phyloP scores from a whole-genome alignment of 1,140 invertebrate genomes.

The Globodera rostochiensis region DNA sequence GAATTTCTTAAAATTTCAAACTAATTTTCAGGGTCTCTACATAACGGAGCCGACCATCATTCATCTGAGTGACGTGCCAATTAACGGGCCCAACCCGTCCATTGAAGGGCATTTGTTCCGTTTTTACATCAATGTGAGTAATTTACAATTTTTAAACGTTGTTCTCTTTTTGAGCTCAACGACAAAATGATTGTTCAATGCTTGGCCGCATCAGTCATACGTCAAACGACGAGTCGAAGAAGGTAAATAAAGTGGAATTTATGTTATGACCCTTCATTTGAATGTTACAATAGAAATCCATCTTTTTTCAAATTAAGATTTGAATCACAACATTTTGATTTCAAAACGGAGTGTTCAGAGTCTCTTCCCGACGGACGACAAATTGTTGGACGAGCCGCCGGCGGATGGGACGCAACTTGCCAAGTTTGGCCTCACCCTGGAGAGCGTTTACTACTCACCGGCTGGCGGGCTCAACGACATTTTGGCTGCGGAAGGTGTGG shows the following conservation, averaged over 20 bases:
- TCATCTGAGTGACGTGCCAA: slow-evolving; percentile 35
- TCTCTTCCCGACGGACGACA: neutral
- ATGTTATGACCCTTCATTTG: too few relatives aligned
- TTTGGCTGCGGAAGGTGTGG: neutral
- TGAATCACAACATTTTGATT: too few relatives aligned
- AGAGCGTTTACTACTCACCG: neutral
- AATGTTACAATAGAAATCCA: too few relatives aligned
- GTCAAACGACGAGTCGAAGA: slow-evolving; percentile 49
- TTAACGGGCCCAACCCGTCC: slow-evolving; percentile 56
- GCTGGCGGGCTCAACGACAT: neutral
- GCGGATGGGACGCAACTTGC: neutral
- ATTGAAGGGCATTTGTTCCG: slow-evolving; percentile 58
- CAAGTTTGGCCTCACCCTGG: neutral
- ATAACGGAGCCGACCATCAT: slow-evolving; percentile 25
- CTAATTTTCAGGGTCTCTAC: neutral
- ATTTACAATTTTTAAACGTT: slow-evolving; percentile 24
- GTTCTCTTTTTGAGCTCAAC: slow-evolving; percentile 38
- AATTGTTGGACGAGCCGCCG: neutral
- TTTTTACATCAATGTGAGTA: slow-evolving; percentile 59
- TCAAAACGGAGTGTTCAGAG: neutral
- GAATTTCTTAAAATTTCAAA: slow-evolving; percentile 29
- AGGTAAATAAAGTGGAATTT: neutral
- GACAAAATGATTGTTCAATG: slow-evolving; percentile 63
- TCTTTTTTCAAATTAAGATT: too few relatives aligned
- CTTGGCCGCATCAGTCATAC: slow-evolving; percentile 58